phyloP scores from a whole-genome alignment of 2,888 invertebrate species.

The Zygothrica quintamaculata region DNA sequence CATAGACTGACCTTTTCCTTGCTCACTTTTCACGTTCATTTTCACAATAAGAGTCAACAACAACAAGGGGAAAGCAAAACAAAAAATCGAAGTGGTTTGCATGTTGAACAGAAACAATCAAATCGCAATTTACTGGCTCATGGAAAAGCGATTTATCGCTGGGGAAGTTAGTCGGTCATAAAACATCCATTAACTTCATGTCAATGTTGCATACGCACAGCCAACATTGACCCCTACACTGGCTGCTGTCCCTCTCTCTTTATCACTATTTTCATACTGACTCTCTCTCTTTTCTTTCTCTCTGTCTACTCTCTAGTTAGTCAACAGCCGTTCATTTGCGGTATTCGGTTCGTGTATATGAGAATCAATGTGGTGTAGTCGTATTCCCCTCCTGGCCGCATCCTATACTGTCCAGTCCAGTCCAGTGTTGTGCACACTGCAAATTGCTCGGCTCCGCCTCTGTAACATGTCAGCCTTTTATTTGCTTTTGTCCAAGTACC shows the following conservation, averaged over 20 bases:
- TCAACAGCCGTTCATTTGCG: slow-evolving; percentile 74
- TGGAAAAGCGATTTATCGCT: slow-evolving; percentile 81
- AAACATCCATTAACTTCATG: slow-evolving; percentile 80
- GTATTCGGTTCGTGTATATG: slow-evolving; percentile 47
- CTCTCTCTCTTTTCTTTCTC: slow-evolving; percentile 1
- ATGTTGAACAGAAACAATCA: slow-evolving; percentile 80
- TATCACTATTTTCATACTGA: no score
- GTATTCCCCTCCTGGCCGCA: slow-evolving; percentile 33
- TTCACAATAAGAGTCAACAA: slow-evolving; percentile 24
- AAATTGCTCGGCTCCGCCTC: slow-evolving; percentile 69
- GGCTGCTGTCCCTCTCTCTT: not conserved
- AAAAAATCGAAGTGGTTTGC: slow-evolving; percentile 65
- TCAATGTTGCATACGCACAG: slow-evolving; percentile 71
- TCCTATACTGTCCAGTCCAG: slow-evolving; percentile 3
- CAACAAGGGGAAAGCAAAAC: slow-evolving; percentile 4
- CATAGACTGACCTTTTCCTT: slow-evolving; percentile 44
- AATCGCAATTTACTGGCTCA: slow-evolving; percentile 81
- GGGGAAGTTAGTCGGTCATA: slow-evolving; percentile 81
- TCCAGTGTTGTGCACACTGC: slow-evolving; percentile 48
- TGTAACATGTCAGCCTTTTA: slow-evolving; percentile 78
- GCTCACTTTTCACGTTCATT: slow-evolving; percentile 66
- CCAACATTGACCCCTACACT: slow-evolving; percentile 1
- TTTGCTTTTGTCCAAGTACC: slow-evolving; percentile 52
- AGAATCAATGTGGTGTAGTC: slow-evolving; percentile 16
- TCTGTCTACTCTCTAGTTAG: slow-evolving; percentile 31